phyloP scores from a whole-genome alignment of 2,113 vertebrate genomes.

The Sisor rabdophorus region DNA sequence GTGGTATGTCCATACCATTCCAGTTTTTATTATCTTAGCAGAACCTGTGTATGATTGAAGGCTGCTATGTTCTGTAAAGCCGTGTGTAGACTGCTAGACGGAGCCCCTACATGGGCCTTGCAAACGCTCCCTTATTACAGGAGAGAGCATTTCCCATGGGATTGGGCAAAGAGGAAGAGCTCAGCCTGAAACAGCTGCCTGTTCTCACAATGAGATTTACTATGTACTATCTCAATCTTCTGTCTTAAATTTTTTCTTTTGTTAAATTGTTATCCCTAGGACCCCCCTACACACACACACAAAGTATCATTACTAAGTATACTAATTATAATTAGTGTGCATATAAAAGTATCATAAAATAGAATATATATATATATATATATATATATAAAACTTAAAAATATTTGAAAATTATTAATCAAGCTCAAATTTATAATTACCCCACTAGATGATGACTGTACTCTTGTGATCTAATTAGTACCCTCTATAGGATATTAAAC shows the following conservation, averaged over 20 bases:
- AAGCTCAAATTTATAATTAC: background rate
- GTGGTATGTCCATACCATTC: background rate
- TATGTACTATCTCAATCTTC: background rate
- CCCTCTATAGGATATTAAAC: background rate
- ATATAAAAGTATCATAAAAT: background rate
- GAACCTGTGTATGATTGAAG: conserved; percentile 24
- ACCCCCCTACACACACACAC: background rate
- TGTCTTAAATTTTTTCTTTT: no score
- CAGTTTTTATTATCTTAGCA: conserved; percentile 5
- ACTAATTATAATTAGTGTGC: background rate
- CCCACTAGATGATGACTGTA: background rate
- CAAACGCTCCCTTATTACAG: conserved; percentile 55
- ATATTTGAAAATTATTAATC: background rate
- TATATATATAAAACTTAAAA: background rate
- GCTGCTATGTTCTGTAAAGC: conserved; percentile 41
- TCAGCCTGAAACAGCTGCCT: conserved; percentile 55
- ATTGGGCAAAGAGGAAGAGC: conserved; percentile 49
- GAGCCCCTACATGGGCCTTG: conserved; percentile 48
- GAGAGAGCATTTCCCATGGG: conserved; percentile 47
- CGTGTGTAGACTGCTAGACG: conserved; percentile 37
- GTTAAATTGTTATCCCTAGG: no score
- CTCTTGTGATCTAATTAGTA: background rate
- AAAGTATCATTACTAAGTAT: background rate
- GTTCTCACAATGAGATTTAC: conserved; percentile 44
- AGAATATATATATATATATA: background rate